A percentile compares a stretch with the other conserved stretches of the same genome.
phyloP scores from a whole-genome alignment of 1,140 invertebrate genomes.

The Drosophila ogumai region DNA sequence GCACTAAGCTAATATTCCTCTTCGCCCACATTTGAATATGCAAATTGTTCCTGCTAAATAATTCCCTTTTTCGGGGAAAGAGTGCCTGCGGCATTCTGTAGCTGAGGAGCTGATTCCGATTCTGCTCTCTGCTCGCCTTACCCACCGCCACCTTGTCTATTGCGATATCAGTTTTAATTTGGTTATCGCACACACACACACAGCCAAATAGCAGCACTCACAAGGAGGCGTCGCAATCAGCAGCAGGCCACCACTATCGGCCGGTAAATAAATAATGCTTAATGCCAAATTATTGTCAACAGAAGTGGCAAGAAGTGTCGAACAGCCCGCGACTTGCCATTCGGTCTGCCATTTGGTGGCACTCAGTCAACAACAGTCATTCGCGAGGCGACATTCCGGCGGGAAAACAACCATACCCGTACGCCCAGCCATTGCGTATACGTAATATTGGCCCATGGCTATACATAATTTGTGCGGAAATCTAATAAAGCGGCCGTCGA shows the following conservation, averaged over 20 bases:
- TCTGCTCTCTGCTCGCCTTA: conserved; percentile 9
- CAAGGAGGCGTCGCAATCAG: conserved; percentile 46
- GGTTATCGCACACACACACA: conserved; percentile 57
- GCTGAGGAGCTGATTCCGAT: conserved; percentile 5
- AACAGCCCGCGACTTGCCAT: conserved; percentile 51
- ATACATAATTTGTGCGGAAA: conserved; percentile 46
- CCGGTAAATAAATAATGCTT: conserved; percentile 75
- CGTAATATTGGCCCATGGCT: conserved; percentile 7
- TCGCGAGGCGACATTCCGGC: conserved; percentile 20
- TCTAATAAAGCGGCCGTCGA: conserved; percentile 39
- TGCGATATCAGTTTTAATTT: conserved; percentile 73
- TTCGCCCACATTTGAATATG: conserved; percentile 26
- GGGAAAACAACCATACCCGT: background rate
- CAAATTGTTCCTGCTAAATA: conserved; percentile 27
- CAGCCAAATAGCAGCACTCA: conserved; percentile 3
- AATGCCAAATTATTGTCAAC: conserved; percentile 78
- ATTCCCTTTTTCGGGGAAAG: conserved; percentile 24
- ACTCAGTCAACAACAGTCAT: conserved; percentile 51
- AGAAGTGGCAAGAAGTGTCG: conserved; percentile 65
- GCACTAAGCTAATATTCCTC: conserved; percentile 14
- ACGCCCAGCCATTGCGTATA: conserved; percentile 3
- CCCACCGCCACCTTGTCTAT: conserved; percentile 69
- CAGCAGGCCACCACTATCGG: conserved; percentile 59
- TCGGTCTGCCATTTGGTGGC: conserved; percentile 25
- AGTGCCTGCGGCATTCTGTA: conserved; percentile 12